phyloP scores from a whole-genome alignment of 2,888 invertebrate genomes.

The Venustoraphidia nigricollis region DNA sequence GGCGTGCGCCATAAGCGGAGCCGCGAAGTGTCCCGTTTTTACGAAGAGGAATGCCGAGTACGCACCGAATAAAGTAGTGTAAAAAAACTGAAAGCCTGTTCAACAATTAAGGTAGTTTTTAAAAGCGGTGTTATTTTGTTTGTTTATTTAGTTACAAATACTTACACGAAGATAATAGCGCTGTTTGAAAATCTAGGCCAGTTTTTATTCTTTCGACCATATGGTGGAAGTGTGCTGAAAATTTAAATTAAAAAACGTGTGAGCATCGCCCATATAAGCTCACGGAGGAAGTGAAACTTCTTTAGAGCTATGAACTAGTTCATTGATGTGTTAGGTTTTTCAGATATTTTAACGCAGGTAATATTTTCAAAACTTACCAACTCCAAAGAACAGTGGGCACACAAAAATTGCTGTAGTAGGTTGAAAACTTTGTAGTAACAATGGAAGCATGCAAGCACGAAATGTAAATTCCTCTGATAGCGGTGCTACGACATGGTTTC shows the following conservation, averaged over 20 bases:
- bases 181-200: slow-evolving; percentile 53
- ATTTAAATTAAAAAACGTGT: slow-evolving; percentile 1
- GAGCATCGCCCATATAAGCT: slow-evolving; percentile 7
- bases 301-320: too few relatives aligned
- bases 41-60: slow-evolving; percentile 88
- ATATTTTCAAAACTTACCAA: slow-evolving; percentile 36
- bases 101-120: slow-evolving; percentile 15
- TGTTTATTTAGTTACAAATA: slow-evolving; percentile 11
- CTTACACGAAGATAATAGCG: slow-evolving; percentile 59
- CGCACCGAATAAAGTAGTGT: slow-evolving; percentile 85
- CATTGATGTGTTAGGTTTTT: too few relatives aligned
- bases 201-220: slow-evolving; percentile 61
- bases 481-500: slow-evolving; percentile 83
- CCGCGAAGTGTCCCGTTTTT: slow-evolving; percentile 78
- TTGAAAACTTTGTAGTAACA: slow-evolving; percentile 67
- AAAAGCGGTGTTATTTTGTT: neutral
- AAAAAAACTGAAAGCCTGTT: slow-evolving; percentile 73
- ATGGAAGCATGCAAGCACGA: slow-evolving; percentile 86
- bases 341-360: too few relatives aligned
- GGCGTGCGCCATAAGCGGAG: slow-evolving; percentile 78
- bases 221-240: slow-evolving; percentile 82
- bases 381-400: slow-evolving; percentile 83
- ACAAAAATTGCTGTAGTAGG: slow-evolving; percentile 63
- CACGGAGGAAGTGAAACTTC: neutral
- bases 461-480: slow-evolving; percentile 92